Evolutionary conservation across 2,888 invertebrate genomes (phyloP).

Genomic region (Alloscopus bannaensis): DNA sequence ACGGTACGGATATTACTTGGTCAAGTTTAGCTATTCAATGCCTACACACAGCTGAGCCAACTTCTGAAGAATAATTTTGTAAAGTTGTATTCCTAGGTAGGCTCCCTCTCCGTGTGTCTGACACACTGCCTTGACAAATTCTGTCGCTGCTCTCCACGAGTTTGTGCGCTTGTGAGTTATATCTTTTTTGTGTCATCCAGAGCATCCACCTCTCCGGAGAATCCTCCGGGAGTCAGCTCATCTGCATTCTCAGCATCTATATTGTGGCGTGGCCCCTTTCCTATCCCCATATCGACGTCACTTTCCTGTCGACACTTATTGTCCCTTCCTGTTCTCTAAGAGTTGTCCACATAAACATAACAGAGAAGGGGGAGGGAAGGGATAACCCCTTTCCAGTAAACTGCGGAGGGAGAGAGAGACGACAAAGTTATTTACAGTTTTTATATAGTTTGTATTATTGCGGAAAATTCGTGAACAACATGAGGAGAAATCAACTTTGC

Average conservation of each 20-base stretch:
- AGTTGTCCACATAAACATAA: slow-evolving; percentile 12
- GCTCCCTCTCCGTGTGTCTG: no score
- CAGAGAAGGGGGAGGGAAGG: slow-evolving; percentile 3
- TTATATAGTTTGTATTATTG: slow-evolving; percentile 50
- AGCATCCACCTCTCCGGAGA: no score
- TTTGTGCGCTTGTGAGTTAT: no score
- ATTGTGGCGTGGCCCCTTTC: slow-evolving; percentile 43
- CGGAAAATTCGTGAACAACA: slow-evolving; percentile 58
- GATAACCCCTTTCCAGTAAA: not conserved
- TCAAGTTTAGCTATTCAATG: slow-evolving; percentile 30
- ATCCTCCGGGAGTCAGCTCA: slow-evolving; percentile 45
- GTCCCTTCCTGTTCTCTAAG: slow-evolving; percentile 18
- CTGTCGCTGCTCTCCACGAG: no score
- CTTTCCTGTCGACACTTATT: slow-evolving; percentile 43
- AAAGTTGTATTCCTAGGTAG: no score
- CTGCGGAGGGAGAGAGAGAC: slow-evolving; percentile 15
- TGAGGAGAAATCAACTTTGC: slow-evolving; percentile 61
- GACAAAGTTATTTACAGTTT: slow-evolving; percentile 61
- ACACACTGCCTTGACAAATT: no score
- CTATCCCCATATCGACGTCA: slow-evolving; percentile 31
- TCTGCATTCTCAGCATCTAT: slow-evolving; percentile 38
- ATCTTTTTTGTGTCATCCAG: not conserved
- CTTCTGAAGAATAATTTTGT: no score
- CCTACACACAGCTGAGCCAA: slow-evolving; percentile 23
- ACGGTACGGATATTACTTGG: no score